Conservation (phyloP, 2,113 vertebrate genomes). For the Glaucomys volans region DNA sequence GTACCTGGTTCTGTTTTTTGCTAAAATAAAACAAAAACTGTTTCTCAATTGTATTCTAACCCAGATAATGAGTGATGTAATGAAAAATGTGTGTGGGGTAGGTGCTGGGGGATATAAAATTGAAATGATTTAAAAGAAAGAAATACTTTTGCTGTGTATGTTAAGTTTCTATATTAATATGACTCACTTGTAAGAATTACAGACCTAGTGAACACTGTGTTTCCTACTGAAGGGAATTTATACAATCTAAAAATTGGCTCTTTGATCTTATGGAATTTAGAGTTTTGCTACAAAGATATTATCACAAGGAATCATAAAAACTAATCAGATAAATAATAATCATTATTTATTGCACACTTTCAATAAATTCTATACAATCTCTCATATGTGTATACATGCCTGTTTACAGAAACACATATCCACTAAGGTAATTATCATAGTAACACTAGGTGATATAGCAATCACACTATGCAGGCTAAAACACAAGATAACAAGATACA, state of each 20-base stretch:
- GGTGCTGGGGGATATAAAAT: background rate
- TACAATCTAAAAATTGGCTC: background rate
- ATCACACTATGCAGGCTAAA: background rate
- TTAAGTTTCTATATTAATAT: background rate
- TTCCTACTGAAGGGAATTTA: background rate
- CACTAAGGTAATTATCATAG: background rate
- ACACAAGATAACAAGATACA: background rate
- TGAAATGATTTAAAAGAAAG: background rate
- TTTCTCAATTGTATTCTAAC: slow-evolving; percentile 48
- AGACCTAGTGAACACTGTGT: background rate
- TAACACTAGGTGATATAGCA: background rate
- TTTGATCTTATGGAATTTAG: background rate
- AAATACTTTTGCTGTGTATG: background rate
- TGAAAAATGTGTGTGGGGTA: slow-evolving; percentile 3
- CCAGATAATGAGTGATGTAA: slow-evolving; percentile 36
- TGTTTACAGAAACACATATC: background rate
- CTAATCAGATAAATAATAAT: background rate
- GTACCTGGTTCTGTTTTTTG: background rate
- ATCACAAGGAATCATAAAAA: background rate
- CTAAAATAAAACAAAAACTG: slow-evolving; percentile 59
- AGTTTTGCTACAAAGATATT: background rate
- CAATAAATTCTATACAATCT: background rate
- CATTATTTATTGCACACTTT: background rate
- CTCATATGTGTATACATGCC: background rate
- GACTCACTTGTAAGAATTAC: background rate